A percentile compares a stretch with the other conserved stretches of the same genome.
Conservation (phyloP, 1,140 invertebrate species). For the Scaptomyza pallida region DNA sequence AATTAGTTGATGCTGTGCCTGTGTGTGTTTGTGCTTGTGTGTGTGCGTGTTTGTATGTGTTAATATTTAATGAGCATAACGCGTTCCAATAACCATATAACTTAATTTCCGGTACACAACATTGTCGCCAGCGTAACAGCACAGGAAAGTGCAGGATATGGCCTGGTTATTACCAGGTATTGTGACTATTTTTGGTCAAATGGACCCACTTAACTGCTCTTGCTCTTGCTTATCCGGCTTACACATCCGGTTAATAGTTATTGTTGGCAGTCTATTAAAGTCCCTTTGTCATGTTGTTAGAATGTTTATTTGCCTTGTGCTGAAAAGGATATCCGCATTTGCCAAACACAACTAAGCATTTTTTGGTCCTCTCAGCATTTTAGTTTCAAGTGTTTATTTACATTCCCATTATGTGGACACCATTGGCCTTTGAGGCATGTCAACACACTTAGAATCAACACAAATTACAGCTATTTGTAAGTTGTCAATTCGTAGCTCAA, state of each 20-base stretch:
- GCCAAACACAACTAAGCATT: conserved; percentile 6
- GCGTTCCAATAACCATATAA: conserved; percentile 31
- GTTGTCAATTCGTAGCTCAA: conserved; percentile 8
- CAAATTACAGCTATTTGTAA: conserved; percentile 20
- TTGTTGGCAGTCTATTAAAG: conserved; percentile 19
- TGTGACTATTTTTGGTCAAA: conserved; percentile 13
- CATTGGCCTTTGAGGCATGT: conserved; percentile 7
- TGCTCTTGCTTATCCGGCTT: neutral
- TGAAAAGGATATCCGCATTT: conserved; percentile 40
- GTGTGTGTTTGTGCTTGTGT: no score
- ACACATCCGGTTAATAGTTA: conserved; percentile 26
- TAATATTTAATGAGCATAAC: conserved; percentile 46
- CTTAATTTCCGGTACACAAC: conserved; percentile 30
- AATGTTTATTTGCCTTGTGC: conserved; percentile 26
- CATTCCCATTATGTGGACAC: neutral
- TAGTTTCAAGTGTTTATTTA: conserved; percentile 22
- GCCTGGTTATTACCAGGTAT: neutral
- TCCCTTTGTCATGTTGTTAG: conserved; percentile 20
- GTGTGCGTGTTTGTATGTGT: neutral
- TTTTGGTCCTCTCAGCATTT: conserved; percentile 24
- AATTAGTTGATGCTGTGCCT: conserved; percentile 17
- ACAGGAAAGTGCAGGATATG: no score
- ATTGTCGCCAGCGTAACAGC: conserved; percentile 2
- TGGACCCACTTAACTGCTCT: neutral
- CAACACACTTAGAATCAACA: conserved; percentile 17